Conservation (phyloP, 2,888 invertebrate species). For the Drosophila birchii region DNA sequence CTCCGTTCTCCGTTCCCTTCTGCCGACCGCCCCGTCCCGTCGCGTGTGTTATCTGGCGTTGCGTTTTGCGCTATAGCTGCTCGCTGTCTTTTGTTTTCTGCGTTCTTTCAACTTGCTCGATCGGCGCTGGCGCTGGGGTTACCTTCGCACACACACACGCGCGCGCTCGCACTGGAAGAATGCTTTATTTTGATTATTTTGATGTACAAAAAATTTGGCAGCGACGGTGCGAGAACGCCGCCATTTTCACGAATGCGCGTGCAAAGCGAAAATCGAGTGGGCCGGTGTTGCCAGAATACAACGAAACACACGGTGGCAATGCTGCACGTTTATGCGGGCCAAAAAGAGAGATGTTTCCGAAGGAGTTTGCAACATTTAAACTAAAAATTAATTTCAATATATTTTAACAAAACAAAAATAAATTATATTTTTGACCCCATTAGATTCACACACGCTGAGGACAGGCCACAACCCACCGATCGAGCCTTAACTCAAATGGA, state of each 20-base stretch:
- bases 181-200: constrained; percentile 85
- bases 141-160: constrained; percentile 57
- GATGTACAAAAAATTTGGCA: constrained; percentile 85
- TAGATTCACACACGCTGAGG: neutral
- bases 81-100: constrained; percentile 30
- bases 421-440: neutral
- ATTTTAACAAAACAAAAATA: neutral
- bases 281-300: constrained; percentile 59
- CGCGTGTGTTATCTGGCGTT: constrained; percentile 58
- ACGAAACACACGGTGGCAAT: constrained; percentile 5
- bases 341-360: neutral
- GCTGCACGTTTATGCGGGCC: constrained; percentile 7
- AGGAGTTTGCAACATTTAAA: constrained; percentile 4
- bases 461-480: neutral
- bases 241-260: constrained; percentile 84
- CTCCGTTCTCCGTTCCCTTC: constrained; percentile 54
- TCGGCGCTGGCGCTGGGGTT: constrained; percentile 19
- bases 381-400: neutral
- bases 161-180: constrained; percentile 74
- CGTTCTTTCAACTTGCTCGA: constrained; percentile 28
- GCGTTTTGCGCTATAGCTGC: constrained; percentile 19
- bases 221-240: constrained; percentile 82
- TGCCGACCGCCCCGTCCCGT: constrained; percentile 52
- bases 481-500: constrained; percentile 1
- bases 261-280: constrained; percentile 62